phyloP scores from a whole-genome alignment of 2,888 invertebrate genomes.

The Cecidostiba fungosa region DNA sequence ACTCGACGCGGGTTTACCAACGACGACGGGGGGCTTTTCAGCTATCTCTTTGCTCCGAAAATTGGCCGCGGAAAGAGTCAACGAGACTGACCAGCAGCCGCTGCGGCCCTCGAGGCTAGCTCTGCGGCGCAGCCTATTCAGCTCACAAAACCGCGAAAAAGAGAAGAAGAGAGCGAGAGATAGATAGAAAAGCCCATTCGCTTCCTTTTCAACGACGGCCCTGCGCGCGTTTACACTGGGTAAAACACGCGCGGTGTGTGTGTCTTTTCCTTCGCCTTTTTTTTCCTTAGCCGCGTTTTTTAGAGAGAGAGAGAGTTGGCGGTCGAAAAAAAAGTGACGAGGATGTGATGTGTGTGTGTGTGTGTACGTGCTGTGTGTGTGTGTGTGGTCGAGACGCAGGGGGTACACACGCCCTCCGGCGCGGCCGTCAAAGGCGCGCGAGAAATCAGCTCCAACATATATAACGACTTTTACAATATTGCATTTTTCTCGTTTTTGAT shows the following conservation, averaged over 20 bases:
- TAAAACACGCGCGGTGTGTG: not conserved
- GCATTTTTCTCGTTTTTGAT: conserved; percentile 28
- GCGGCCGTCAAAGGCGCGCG: conserved; percentile 33
- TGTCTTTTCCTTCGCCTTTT: not conserved
- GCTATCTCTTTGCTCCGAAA: not conserved
- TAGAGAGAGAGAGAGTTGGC: not conserved
- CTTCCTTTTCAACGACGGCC: not conserved
- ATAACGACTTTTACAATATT: conserved; percentile 23
- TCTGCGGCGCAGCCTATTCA: not conserved
- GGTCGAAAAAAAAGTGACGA: not conserved
- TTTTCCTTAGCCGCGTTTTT: not conserved
- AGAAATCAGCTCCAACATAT: conserved; percentile 21
- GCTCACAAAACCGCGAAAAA: not conserved
- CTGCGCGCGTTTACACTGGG: not conserved
- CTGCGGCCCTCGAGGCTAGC: not conserved
- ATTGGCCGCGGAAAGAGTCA: not conserved
- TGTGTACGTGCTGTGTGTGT: not conserved
- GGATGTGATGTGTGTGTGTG: not conserved
- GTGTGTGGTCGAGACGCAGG: not conserved
- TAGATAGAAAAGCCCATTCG: not conserved
- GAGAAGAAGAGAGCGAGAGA: not conserved
- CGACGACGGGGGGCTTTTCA: not conserved
- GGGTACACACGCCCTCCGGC: not conserved
- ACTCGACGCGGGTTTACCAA: conserved; percentile 14
- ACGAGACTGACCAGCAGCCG: not conserved